These are phyloP conservation scores for Mustelus asterias DNA, from an alignment of 2,113 vertebrate species.

Conservation along the genomic window DNA sequence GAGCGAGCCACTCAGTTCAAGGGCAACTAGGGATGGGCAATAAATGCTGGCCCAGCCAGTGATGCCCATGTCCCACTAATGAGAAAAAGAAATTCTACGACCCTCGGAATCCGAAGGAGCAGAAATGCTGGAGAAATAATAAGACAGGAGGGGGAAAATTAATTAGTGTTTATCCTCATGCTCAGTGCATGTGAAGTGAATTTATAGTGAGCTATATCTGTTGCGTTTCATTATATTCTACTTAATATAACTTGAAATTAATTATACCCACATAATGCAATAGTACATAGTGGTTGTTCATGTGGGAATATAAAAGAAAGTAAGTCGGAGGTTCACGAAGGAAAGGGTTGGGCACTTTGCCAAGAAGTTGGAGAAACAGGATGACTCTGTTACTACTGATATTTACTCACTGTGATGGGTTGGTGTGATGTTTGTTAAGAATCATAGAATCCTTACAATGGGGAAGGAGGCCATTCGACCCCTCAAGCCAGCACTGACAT, in stretches of 20 bases:
- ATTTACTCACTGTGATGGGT: not conserved
- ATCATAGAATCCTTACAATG: not conserved
- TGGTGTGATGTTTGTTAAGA: not conserved
- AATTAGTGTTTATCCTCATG: not conserved
- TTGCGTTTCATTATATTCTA: constrained; percentile 10
- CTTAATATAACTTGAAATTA: constrained; percentile 26
- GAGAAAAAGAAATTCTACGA: too few relatives aligned
- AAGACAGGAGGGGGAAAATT: not conserved
- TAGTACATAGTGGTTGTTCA: not conserved
- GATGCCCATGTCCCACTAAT: too few relatives aligned
- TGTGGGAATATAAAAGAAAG: not conserved
- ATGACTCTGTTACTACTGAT: not conserved
- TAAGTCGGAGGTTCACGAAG: not conserved
- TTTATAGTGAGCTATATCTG: not conserved
- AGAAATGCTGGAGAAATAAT: not conserved
- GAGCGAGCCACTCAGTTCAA: too few relatives aligned
- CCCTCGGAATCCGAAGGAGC: too few relatives aligned
- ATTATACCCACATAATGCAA: not conserved
- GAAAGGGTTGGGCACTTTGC: not conserved
- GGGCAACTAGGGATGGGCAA: too few relatives aligned
- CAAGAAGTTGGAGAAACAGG: not conserved
- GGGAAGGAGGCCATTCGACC: not conserved
- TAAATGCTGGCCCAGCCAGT: too few relatives aligned
- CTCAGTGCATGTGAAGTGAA: not conserved
- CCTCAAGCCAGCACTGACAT: too few relatives aligned